A percentile compares a stretch with the other conserved stretches of the same genome.
Conservation (phyloP, 2,888 invertebrate genomes). For the Hirtodrosophila trivittata region DNA sequence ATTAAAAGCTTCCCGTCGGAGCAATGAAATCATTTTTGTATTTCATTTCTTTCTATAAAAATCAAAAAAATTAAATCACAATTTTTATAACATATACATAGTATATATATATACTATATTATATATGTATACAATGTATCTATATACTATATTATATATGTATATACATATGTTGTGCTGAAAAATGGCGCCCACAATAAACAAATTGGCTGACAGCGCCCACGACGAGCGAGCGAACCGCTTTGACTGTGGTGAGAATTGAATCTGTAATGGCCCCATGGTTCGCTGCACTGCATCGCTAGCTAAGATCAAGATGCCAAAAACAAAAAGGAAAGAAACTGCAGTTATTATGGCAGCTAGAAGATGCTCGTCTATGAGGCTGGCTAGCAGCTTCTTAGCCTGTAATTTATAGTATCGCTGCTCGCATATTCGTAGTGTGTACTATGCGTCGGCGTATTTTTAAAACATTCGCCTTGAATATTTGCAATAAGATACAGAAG, state of each 20-base stretch:
- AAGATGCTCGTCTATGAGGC: too few species aligned
- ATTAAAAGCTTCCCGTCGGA: conserved; percentile 29
- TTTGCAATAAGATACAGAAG: conserved; percentile 32
- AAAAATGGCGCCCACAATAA: conserved; percentile 67
- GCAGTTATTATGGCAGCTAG: conserved; percentile 42
- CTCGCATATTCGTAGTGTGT: conserved; percentile 24
- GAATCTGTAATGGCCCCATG: conserved; percentile 56
- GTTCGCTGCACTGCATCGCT: conserved; percentile 50
- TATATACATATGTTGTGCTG: conserved; percentile 31
- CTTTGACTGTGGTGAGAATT: conserved; percentile 71
- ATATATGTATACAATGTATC: background rate
- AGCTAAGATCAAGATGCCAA: conserved; percentile 40
- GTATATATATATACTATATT: conserved; percentile 8
- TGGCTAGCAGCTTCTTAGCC: conserved; percentile 38
- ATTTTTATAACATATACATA: conserved; percentile 7
- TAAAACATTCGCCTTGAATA: conserved; percentile 72
- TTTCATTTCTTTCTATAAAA: conserved; percentile 32
- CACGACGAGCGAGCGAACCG: conserved; percentile 42
- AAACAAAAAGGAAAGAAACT: conserved; percentile 4
- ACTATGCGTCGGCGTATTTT: conserved; percentile 60
- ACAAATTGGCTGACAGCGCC: conserved; percentile 72
- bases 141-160: background rate
- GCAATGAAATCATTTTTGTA: conserved; percentile 69
- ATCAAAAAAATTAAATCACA: conserved; percentile 37
- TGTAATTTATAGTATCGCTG: conserved; percentile 54